Evolutionary conservation across 2,888 invertebrate species (phyloP).

Genomic region (Thereva unica): DNA sequence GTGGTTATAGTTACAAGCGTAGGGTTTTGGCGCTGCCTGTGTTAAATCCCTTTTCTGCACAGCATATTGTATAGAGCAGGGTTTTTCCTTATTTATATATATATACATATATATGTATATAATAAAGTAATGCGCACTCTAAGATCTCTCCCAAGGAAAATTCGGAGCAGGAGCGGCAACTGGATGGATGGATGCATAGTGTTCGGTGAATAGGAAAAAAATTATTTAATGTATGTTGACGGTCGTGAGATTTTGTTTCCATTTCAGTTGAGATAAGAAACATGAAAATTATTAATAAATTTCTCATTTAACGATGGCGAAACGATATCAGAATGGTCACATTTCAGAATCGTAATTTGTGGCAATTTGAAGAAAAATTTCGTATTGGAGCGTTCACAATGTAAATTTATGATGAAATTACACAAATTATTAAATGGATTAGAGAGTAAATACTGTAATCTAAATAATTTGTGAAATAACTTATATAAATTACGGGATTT

Average conservation of each 20-base stretch:
- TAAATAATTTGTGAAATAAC: too few species aligned
- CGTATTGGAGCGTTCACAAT: too few species aligned
- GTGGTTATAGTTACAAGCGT: background rate
- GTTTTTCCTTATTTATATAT: slow-evolving; percentile 2
- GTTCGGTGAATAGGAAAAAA: slow-evolving; percentile 27
- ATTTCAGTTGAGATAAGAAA: slow-evolving; percentile 16
- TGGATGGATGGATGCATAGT: background rate
- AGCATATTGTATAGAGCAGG: background rate
- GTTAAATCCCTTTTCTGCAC: slow-evolving; percentile 1
- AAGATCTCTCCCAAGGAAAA: slow-evolving; percentile 15
- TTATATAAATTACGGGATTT: too few species aligned
- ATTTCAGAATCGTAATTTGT: too few species aligned
- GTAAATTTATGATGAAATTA: too few species aligned
- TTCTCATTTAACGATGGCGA: too few species aligned
- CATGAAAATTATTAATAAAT: too few species aligned
- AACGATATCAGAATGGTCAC: too few species aligned
- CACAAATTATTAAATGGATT: too few species aligned
- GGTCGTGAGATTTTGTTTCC: slow-evolving; percentile 31
- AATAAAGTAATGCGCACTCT: background rate
- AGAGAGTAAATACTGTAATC: too few species aligned
- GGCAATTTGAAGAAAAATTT: too few species aligned
- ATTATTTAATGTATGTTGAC: slow-evolving; percentile 30
- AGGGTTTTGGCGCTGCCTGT: slow-evolving; percentile 1
- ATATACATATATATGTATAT: background rate
- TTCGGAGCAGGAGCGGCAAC: slow-evolving; percentile 1